Percentiles rank a stretch among this genome's conserved stretches.
Evolutionary conservation across 2,888 invertebrate genomes (phyloP).

Genomic region (Tetropium fuscum): DNA sequence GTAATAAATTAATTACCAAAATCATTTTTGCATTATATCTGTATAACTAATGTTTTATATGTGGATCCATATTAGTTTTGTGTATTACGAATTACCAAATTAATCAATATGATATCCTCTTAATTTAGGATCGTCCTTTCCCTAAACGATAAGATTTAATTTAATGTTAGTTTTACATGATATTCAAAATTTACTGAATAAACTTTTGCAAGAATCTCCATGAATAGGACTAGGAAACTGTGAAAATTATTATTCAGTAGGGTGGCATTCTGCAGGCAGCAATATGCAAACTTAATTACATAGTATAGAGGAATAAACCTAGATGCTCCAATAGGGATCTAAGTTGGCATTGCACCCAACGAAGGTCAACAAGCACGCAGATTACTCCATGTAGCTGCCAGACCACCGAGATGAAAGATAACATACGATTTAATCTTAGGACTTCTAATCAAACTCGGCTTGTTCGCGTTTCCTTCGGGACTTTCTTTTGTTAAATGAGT

Average conservation of each 20-base stretch:
- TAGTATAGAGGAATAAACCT: constrained; percentile 24
- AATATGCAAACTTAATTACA: constrained; percentile 36
- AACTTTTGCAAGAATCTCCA: too few relatives aligned
- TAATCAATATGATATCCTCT: too few relatives aligned
- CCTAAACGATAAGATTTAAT: too few relatives aligned
- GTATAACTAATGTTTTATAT: too few relatives aligned
- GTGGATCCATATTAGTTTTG: too few relatives aligned
- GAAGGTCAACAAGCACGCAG: constrained; percentile 39
- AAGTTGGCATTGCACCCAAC: constrained; percentile 20
- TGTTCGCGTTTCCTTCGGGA: constrained; percentile 26
- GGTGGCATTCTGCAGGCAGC: constrained; percentile 25
- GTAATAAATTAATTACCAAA: too few relatives aligned
- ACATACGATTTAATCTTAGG: constrained; percentile 38
- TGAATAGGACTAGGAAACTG: not conserved
- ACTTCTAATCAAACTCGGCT: constrained; percentile 33
- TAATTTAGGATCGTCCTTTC: too few relatives aligned
- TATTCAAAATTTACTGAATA: too few relatives aligned
- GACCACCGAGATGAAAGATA: constrained; percentile 38
- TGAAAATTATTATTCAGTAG: constrained; percentile 24
- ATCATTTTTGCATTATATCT: too few relatives aligned
- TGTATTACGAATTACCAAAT: too few relatives aligned
- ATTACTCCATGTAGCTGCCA: constrained; percentile 40
- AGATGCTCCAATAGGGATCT: constrained; percentile 20
- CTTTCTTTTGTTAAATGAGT: constrained; percentile 32
- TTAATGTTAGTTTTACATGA: too few relatives aligned